These are phyloP conservation scores for Ophion slaviceki DNA, from an alignment of 2,888 invertebrate species.

Conservation along the genomic window DNA sequence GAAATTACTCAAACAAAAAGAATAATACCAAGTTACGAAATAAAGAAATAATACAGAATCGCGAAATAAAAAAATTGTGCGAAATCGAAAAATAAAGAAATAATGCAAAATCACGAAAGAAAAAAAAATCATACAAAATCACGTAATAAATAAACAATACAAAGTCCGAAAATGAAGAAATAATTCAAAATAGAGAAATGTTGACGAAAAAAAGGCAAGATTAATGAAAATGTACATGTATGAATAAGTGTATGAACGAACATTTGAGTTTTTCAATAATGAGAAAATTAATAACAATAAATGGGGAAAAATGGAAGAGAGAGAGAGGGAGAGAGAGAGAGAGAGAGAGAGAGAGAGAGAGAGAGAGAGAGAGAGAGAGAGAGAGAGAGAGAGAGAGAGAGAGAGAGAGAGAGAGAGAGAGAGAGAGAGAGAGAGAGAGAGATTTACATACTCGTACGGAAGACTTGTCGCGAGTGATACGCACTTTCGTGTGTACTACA, in stretches of 20 bases:
- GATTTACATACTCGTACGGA: constrained; percentile 27
- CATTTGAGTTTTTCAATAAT: neutral
- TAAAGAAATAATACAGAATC: too few relatives aligned
- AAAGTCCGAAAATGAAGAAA: neutral
- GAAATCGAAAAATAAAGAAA: neutral
- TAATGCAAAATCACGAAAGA: too few relatives aligned
- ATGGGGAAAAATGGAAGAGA: too few relatives aligned
- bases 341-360: constrained; percentile 18
- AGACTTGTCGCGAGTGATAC: constrained; percentile 49
- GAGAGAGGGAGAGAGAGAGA: constrained; percentile 28
- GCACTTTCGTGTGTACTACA: constrained; percentile 48
- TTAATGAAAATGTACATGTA: neutral
- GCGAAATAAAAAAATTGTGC: neutral
- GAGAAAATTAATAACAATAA: neutral
- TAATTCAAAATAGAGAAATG: constrained; percentile 4
- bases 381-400: constrained; percentile 13
- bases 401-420: constrained; percentile 14
- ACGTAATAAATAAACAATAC: neutral
- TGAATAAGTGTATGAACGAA: neutral
- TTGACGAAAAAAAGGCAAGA: neutral
- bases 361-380: neutral
- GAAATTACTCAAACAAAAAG: too few relatives aligned
- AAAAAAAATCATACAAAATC: neutral
- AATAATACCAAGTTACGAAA: too few relatives aligned
- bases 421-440: constrained; percentile 16